Conservation (phyloP, 2,113 vertebrate species). For the Paradoxurus hermaphroditus region DNA sequence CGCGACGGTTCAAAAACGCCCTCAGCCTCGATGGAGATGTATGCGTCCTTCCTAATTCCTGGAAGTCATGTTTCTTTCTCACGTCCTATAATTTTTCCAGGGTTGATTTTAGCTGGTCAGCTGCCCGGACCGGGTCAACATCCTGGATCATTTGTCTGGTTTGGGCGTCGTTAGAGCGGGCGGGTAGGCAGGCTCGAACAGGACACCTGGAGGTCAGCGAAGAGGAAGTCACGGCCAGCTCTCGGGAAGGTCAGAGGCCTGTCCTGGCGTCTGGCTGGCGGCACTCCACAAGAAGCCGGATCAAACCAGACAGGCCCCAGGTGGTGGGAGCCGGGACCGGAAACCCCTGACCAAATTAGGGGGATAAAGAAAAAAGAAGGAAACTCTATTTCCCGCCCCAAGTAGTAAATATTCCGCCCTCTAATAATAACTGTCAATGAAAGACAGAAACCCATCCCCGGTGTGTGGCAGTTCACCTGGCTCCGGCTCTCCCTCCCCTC, state of each 20-base stretch:
- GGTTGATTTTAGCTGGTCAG: background rate
- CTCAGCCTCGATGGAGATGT: background rate
- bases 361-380: background rate
- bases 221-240: background rate
- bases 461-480: background rate
- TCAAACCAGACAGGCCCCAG: background rate
- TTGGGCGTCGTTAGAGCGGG: background rate
- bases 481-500: background rate
- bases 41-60: background rate
- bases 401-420: background rate
- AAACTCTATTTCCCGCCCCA: background rate
- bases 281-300: background rate
- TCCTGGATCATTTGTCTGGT: background rate
- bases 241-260: background rate
- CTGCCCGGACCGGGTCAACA: background rate
- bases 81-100: background rate
- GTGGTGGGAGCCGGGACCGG: background rate
- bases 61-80: no score
- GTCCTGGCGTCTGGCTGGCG: background rate
- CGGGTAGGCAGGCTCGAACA: background rate
- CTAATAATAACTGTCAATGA: background rate
- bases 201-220: background rate
- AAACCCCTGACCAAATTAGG: background rate
- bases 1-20: background rate
- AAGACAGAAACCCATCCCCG: background rate